Evolutionary conservation across 2,888 invertebrate genomes (phyloP).

Genomic region (Drosophila stalkeri): DNA sequence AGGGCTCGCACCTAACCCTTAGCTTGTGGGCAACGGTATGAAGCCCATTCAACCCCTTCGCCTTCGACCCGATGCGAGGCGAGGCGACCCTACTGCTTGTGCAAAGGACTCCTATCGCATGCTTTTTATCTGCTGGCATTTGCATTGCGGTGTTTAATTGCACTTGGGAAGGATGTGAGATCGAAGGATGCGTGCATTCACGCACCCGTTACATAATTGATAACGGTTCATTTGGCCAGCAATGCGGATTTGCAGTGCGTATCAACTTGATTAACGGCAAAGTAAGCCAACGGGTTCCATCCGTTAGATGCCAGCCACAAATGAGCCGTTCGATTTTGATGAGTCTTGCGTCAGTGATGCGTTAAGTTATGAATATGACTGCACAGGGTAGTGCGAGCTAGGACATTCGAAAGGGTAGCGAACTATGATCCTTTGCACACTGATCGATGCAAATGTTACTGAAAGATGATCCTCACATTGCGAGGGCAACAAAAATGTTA

Average conservation of each 20-base stretch:
- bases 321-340: slow-evolving; percentile 57
- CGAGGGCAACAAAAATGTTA: not conserved
- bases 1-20: slow-evolving; percentile 36
- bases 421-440: not conserved
- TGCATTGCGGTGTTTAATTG: slow-evolving; percentile 74
- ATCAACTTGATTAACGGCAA: slow-evolving; percentile 74
- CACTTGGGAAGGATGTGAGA: slow-evolving; percentile 24
- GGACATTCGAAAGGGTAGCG: not conserved
- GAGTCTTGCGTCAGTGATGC: slow-evolving; percentile 60
- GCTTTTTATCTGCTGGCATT: slow-evolving; percentile 67
- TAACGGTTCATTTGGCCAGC: slow-evolving; percentile 73
- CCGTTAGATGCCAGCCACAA: slow-evolving; percentile 13
- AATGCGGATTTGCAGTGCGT: slow-evolving; percentile 49
- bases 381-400: slow-evolving; percentile 9
- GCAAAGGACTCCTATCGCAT: slow-evolving; percentile 39
- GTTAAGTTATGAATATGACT: slow-evolving; percentile 70
- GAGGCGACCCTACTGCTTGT: not conserved
- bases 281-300: slow-evolving; percentile 43
- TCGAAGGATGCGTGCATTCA: slow-evolving; percentile 59
- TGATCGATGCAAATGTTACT: not conserved
- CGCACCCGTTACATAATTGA: slow-evolving; percentile 76
- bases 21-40: slow-evolving; percentile 24
- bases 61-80: slow-evolving; percentile 11
- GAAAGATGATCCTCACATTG: not conserved
- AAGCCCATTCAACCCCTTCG: slow-evolving; percentile 45